Base-by-base conservation (phyloP, 2,888 invertebrate species). In the Drosophila mayaguana region DNA sequence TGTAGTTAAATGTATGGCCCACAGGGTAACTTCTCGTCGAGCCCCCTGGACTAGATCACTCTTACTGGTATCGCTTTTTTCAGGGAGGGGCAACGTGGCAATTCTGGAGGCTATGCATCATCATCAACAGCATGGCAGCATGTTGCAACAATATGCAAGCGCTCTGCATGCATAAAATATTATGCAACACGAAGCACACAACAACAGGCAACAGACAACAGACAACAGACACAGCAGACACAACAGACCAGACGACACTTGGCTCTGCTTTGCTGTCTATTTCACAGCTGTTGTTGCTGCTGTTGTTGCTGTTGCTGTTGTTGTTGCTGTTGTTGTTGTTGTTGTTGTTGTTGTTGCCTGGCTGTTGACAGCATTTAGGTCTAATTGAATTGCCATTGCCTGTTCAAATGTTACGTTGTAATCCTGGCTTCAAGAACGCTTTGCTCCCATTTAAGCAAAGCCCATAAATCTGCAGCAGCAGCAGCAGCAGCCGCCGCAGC, bases 21-120 rank as follows among this genome's bases (percentile, higher is more conserved):
- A 18, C 34, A 59, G 59, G 48, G 59, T 48, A 28, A 6, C 7
- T 16, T 0, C 11, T 2, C 18, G 73, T 67, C 20, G 53, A 32
- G 20, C 53, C 43, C 59, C 20, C 36, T 42, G 12, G 59, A 34
- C 34, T 22, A 40, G 36, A 36, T 51, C 42, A 46, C 50, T 51
- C 22, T 28, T 36, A 72, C 51, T 59, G 42, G 46, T 48, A 54
- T 54, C 54, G 54, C 54, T 40, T 57, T 54, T 77, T 78, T 87
- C 64, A 71, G 84, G 88, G 84, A 75, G 77, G 85, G 88, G 88
- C 77, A 57, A 62, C 60, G 63, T 48, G 54, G 81, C 83, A 81
- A 82, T 87, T 85, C 86, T 88, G 71, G 86, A 86, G 85, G 86
- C 88, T 88, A 87, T 88, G 88, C 86, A 88, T 85, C 84, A 85